A percentile compares a stretch with the other conserved stretches of the same genome.
Evolutionary conservation across 2,113 vertebrate species (phyloP).

Genomic region (Suncus etruscus): DNA sequence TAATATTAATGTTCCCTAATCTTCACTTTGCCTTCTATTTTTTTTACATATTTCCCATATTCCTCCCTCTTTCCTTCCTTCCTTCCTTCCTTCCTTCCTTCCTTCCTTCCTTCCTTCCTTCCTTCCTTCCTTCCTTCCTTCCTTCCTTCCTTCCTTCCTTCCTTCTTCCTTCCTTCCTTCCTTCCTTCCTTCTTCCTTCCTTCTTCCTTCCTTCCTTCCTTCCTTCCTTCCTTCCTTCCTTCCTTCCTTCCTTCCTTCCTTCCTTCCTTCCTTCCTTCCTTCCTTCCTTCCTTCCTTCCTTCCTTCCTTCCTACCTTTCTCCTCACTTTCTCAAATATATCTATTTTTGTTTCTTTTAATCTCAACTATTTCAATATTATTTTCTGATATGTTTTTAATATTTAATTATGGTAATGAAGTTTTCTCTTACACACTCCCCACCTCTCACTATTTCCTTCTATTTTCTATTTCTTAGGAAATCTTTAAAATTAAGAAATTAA

Average conservation of each 20-base stretch:
- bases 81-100: background rate
- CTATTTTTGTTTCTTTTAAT: background rate
- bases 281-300: background rate
- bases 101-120: too few relatives aligned
- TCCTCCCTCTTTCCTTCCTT: background rate
- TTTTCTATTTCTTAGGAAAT: too few relatives aligned
- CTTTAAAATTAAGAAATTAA: background rate
- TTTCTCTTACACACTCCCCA: background rate
- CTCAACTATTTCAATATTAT: background rate
- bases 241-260: background rate
- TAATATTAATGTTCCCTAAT: background rate
- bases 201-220: too few relatives aligned
- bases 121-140: background rate
- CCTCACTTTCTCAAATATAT: background rate
- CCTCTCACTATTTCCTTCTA: too few relatives aligned
- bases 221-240: too few relatives aligned
- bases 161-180: background rate
- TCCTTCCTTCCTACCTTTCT: background rate
- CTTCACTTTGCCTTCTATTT: background rate
- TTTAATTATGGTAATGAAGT: background rate
- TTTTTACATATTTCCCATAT: background rate
- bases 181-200: background rate
- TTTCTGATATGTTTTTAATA: background rate
- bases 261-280: background rate
- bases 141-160: background rate